Evolutionary conservation across 1,140 invertebrate species (phyloP), one percentile per base, ranked within the genome.

Genomic region (Drosophila baimaii): DNA sequence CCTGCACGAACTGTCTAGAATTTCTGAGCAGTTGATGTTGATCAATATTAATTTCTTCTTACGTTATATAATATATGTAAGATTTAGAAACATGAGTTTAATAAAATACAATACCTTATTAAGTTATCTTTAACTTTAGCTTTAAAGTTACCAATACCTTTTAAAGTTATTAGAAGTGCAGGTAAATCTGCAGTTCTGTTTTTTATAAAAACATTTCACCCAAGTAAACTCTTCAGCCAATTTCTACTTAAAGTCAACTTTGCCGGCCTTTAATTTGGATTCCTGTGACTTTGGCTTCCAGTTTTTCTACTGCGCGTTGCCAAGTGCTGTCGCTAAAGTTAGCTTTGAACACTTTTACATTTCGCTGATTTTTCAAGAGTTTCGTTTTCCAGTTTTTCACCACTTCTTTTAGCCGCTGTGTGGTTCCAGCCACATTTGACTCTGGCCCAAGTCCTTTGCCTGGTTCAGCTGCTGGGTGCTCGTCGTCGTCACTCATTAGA

Each of bases 331-430:
- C 65, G 69, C 56, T 59, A 78, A 90, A 90, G 86, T 90, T 90
- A 82, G 83, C 86, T 90, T 90, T 90, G 86, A 90, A 90, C 86
- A 90, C 86, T 90, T 90, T 90, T 86, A 82, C 86, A 83, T 83
- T 90, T 90, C 86, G 86, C 79, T 90, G 86, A 83, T 78, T 90
- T 90, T 90, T 86, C 80, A 78, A 90, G 85, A 90, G 74, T 79
- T 90, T 71, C 68, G 59, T 52, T 80, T 77, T 62, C 63, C 66
- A 51, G 65, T 61, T 25, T 58, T 59, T 46, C 31, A 46, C 54
- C 13, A 39, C 31, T 54, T 35, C 61, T 47, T 54, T 21, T 43
- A 49, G 43, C 44, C 33, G 43, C 71, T 27, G 17, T 27, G 73
- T 31, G 62, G 27, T 52, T 80, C 61, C 55, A 43, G 33, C 73